phyloP scores from a whole-genome alignment of 2,888 invertebrate genomes.

The Zygogramma bicolorata region DNA sequence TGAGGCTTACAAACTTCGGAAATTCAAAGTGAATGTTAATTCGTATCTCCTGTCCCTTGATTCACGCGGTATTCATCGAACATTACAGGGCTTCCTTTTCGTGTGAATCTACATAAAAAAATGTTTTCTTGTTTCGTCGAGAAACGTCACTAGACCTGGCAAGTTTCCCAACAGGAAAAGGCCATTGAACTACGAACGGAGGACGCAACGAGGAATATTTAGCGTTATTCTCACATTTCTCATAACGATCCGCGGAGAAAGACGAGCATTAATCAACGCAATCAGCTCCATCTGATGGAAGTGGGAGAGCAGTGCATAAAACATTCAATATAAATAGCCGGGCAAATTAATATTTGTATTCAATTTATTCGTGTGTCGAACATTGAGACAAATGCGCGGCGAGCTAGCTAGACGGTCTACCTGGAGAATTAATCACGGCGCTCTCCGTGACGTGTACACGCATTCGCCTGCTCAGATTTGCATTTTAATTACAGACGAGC shows the following conservation, averaged over 20 bases:
- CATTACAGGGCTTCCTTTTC: too few species aligned
- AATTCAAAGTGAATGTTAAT: too few species aligned
- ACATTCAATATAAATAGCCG: conserved; percentile 51
- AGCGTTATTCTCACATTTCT: conserved; percentile 3
- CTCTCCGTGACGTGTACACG: conserved; percentile 68
- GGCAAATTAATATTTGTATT: conserved; percentile 59
- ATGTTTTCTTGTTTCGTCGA: too few species aligned
- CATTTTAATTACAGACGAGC: conserved; percentile 69
- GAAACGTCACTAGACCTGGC: conserved; percentile 39
- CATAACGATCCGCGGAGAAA: conserved; percentile 6
- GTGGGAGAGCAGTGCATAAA: conserved; percentile 47
- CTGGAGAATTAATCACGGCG: conserved; percentile 68
- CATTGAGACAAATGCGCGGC: conserved; percentile 58
- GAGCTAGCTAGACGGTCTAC: conserved; percentile 61
- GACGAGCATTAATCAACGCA: conserved; percentile 40
- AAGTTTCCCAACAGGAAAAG: conserved; percentile 3
- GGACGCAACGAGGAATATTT: neutral
- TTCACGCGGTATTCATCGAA: too few species aligned
- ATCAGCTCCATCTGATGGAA: conserved; percentile 45
- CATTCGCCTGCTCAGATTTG: conserved; percentile 70
- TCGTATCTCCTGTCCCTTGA: too few species aligned
- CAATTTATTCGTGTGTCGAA: conserved; percentile 59
- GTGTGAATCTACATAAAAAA: too few species aligned
- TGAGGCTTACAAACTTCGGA: too few species aligned
- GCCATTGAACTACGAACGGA: neutral